Percentiles rank a stretch among this genome's conserved stretches.
These are phyloP conservation scores for Myzus persicae DNA, from an alignment of 1,140 invertebrate genomes.

Conservation along the genomic window DNA sequence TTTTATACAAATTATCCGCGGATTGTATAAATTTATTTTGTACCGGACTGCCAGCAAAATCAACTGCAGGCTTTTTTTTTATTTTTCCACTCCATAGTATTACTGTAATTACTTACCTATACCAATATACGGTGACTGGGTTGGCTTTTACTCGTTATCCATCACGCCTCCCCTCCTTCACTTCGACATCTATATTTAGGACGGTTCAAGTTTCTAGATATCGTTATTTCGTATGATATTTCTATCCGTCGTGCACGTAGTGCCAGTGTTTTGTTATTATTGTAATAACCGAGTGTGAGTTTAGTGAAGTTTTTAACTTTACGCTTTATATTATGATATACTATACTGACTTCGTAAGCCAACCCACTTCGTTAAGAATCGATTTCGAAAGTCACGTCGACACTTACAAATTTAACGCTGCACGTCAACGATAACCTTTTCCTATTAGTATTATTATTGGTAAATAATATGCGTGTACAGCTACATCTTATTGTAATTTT, in stretches of 20 bases:
- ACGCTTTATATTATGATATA: not conserved
- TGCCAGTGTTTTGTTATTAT: not conserved
- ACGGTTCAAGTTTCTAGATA: not conserved
- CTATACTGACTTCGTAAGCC: not conserved
- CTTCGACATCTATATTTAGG: not conserved
- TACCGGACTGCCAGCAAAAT: not conserved
- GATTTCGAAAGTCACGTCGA: constrained; percentile 7
- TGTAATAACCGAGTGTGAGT: not conserved
- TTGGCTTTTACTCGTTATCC: not conserved
- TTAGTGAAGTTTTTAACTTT: not conserved
- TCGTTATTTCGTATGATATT: not conserved
- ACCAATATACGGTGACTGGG: not conserved
- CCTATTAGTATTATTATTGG: not conserved
- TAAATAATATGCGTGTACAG: not conserved
- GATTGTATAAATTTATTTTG: not conserved
- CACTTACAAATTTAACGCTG: not conserved
- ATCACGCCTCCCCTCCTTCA: not conserved
- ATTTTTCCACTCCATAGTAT: not conserved
- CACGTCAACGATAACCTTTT: not conserved
- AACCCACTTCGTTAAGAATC: not conserved
- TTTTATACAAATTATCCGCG: not conserved
- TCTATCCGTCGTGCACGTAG: not conserved
- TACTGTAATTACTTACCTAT: not conserved
- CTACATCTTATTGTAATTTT: not conserved
- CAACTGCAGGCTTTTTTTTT: not conserved